These are phyloP conservation scores for Spatulosminthurus flaviceps DNA, from an alignment of 2,888 invertebrate genomes.

Conservation along the genomic window DNA sequence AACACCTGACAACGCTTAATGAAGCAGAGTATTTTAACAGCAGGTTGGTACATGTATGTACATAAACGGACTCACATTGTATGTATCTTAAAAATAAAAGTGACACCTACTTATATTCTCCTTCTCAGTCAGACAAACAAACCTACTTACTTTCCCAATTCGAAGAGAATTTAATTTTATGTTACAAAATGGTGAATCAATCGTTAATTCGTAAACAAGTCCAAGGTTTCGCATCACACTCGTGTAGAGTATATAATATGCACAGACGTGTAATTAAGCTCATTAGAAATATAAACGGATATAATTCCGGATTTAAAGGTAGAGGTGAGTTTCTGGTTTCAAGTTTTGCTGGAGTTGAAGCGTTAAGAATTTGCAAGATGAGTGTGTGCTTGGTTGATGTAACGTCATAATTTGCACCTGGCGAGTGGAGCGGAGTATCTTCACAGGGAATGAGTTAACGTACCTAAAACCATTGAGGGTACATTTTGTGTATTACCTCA, in stretches of 20 bases:
- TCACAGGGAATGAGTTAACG: background rate
- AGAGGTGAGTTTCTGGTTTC: background rate
- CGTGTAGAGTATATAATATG: too few species aligned
- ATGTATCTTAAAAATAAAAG: too few species aligned
- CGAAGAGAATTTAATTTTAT: background rate
- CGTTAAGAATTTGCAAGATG: background rate
- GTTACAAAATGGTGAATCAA: slow-evolving; percentile 2
- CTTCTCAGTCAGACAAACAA: slow-evolving; percentile 3
- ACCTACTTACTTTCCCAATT: slow-evolving; percentile 10
- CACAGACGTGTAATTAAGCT: background rate
- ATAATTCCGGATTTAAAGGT: background rate
- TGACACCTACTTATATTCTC: too few species aligned
- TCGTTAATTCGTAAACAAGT: background rate
- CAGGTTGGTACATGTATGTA: too few species aligned
- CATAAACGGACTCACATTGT: too few species aligned
- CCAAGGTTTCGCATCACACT: background rate
- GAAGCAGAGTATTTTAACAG: too few species aligned
- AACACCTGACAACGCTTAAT: too few species aligned
- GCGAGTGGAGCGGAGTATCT: background rate
- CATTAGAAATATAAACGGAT: slow-evolving; percentile 1
- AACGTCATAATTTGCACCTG: slow-evolving; percentile 5
- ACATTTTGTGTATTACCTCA: background rate
- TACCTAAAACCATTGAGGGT: background rate
- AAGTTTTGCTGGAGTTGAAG: background rate
- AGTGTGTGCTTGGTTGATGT: background rate